Percentiles rank a stretch among this genome's conserved stretches.
These are phyloP conservation scores for Pseudomyrmex pallidus DNA, from an alignment of 1,140 invertebrate species.

Conservation along the genomic window DNA sequence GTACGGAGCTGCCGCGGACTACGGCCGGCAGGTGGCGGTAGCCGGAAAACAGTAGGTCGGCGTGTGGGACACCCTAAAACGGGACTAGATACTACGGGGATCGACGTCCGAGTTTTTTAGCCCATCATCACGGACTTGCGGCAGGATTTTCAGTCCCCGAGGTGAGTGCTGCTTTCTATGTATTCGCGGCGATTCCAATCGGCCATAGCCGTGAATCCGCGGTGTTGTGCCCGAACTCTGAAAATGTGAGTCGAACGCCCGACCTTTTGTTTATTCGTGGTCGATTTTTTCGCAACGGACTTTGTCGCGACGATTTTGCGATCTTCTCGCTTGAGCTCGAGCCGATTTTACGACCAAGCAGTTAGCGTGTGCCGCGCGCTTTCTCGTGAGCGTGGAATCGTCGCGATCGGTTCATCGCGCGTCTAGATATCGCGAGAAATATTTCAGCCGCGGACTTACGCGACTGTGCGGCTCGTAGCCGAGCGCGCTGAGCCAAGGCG, in stretches of 20 bases:
- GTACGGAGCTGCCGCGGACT: constrained; percentile 65
- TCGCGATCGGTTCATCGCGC: constrained; percentile 17
- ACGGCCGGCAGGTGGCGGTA: constrained; percentile 79
- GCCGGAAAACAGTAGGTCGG: constrained; percentile 78
- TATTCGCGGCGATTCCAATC: constrained; percentile 43
- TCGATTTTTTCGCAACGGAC: constrained; percentile 74
- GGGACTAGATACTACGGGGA: constrained; percentile 79
- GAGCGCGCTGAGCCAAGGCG: constrained; percentile 59
- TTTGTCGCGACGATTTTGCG: constrained; percentile 68
- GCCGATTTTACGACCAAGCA: constrained; percentile 66
- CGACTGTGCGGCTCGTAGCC: not conserved
- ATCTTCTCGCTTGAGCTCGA: not conserved
- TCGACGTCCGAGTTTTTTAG: constrained; percentile 77
- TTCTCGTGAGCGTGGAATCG: constrained; percentile 61
- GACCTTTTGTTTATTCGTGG: constrained; percentile 84
- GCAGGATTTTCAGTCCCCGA: constrained; percentile 79
- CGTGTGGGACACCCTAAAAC: constrained; percentile 82
- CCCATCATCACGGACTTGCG: constrained; percentile 74
- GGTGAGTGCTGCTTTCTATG: constrained; percentile 74
- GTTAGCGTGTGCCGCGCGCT: constrained; percentile 60
- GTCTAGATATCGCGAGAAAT: constrained; percentile 76
- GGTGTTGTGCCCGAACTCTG: constrained; percentile 44
- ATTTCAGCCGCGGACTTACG: constrained; percentile 68
- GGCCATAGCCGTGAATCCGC: not conserved
- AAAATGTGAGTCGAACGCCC: constrained; percentile 73